Percentiles rank a stretch among this genome's conserved stretches.
These are phyloP conservation scores for Lagocephalus sceleratus DNA, from an alignment of 2,797 vertebrate species.

Conservation along the genomic window DNA sequence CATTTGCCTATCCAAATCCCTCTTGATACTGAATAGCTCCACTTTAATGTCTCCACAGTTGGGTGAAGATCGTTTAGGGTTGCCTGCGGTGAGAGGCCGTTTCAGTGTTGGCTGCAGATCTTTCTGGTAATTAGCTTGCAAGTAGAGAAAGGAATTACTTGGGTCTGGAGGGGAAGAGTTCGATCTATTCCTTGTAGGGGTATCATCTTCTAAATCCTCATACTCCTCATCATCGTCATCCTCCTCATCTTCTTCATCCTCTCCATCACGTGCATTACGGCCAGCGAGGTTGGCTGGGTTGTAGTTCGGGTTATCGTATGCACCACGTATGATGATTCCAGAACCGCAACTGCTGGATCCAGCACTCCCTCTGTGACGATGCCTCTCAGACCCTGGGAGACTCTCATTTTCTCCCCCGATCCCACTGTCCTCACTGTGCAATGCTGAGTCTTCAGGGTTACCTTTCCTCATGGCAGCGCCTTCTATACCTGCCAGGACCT, in stretches of 20 bases:
- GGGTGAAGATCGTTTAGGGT: slow-evolving; percentile 68
- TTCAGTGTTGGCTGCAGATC: slow-evolving; percentile 21
- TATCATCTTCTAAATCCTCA: slow-evolving; percentile 50
- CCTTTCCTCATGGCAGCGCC: slow-evolving; percentile 61
- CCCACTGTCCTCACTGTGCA: slow-evolving; percentile 93
- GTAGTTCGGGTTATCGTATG: slow-evolving; percentile 25
- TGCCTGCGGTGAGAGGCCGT: slow-evolving; percentile 40
- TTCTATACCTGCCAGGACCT: slow-evolving; percentile 76
- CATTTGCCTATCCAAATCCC: slow-evolving; percentile 70
- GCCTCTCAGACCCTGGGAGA: slow-evolving; percentile 64
- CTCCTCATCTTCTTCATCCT: slow-evolving; percentile 52
- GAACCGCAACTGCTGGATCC: slow-evolving; percentile 59
- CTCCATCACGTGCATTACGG: slow-evolving; percentile 47
- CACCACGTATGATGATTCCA: slow-evolving; percentile 31
- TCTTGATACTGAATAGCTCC: slow-evolving; percentile 76
- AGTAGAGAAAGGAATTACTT: slow-evolving; percentile 49
- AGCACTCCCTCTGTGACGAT: slow-evolving; percentile 58
- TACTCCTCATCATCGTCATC: slow-evolving; percentile 72
- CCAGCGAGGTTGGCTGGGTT: slow-evolving; percentile 45
- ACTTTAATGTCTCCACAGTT: slow-evolving; percentile 67
- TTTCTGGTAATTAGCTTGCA: slow-evolving; percentile 40
- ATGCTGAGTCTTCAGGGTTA: slow-evolving; percentile 74
- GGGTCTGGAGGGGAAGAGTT: slow-evolving; percentile 68
- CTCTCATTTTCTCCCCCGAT: slow-evolving; percentile 88
- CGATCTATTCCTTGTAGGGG: slow-evolving; percentile 55